Base-by-base conservation (phyloP, 2,888 invertebrate genomes). In the Ptychoptera albimana region DNA sequence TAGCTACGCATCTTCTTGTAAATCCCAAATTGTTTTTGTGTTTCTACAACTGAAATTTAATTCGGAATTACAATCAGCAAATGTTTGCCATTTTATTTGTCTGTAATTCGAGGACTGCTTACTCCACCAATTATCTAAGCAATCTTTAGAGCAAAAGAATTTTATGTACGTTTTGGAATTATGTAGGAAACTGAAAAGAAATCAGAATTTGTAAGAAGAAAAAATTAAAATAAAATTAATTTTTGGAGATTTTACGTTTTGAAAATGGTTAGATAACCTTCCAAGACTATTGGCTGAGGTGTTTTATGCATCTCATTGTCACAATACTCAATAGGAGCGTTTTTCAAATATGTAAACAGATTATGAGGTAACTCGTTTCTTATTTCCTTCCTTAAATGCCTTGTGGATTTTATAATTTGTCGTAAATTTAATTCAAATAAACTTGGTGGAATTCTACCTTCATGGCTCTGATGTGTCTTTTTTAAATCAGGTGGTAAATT, bases 101-200 rank as follows among this genome's bases (percentile, higher is more conserved):
- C 3, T 23, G 7, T 23, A 23, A 23, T 23, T 23, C 7, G 7
- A 23, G 7, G 3, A 23, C 3, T 5, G 7, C 7, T 23, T 23
- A 7, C 23, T 23, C 23, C 23, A 35, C 42, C 42, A 42, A 34
- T 34, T 15, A 7, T 42, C 42, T 16, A 34, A 11, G 16, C 42
- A 42, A 35, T 42, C 42, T 35, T 35, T 42, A 10, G 42, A 42
- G 16, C 42, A 42, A 23, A 42, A 42, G 12, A 42, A 23, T 34
- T 42, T 34, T 11, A n/a, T 34, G 9, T 7, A n/a, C 9, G 9
- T 32, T 32, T n/a, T 11, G n/a, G 11, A 32, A 11, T 32, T 32
- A 32, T 32, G n/a, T 32, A 32, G 4, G 9, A 7, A 32, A 8
- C n/a, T 32, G 9, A 32, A 32, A n/a, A 32, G n/a, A 11, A 32